Conservation (phyloP, 1,140 invertebrate genomes). For the Paraescarpia echinospica region DNA sequence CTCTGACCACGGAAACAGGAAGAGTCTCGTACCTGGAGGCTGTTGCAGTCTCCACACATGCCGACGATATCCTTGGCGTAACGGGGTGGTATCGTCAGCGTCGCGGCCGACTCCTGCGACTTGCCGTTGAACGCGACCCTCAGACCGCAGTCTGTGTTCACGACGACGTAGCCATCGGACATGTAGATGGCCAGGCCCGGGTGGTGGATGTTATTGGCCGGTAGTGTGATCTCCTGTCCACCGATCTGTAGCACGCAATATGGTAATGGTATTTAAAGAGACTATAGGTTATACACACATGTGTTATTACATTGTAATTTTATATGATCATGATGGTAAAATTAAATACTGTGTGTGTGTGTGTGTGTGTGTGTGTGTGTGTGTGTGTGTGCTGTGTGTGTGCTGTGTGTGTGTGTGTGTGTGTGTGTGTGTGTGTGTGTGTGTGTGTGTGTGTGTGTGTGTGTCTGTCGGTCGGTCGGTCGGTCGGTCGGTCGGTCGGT, state of each 20-base stretch:
- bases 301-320: too few species aligned
- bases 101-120: background rate
- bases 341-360: too few species aligned
- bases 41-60: background rate
- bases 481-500: too few species aligned
- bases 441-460: too few species aligned
- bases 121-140: conserved; percentile 7
- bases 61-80: background rate
- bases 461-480: background rate
- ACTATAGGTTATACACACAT: too few species aligned
- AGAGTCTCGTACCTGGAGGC: background rate
- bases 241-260: background rate
- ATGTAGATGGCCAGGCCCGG: background rate
- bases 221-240: conserved; percentile 6
- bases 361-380: too few species aligned
- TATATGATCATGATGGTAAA: too few species aligned
- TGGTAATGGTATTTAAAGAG: background rate
- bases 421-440: too few species aligned
- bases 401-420: too few species aligned
- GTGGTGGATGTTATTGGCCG: background rate
- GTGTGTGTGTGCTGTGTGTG: too few species aligned
- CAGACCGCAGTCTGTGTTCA: background rate
- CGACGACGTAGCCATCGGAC: background rate
- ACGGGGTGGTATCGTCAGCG: background rate
- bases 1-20: too few species aligned